phyloP scores from a whole-genome alignment of 2,113 vertebrate genomes.

The Suricata suricatta region DNA sequence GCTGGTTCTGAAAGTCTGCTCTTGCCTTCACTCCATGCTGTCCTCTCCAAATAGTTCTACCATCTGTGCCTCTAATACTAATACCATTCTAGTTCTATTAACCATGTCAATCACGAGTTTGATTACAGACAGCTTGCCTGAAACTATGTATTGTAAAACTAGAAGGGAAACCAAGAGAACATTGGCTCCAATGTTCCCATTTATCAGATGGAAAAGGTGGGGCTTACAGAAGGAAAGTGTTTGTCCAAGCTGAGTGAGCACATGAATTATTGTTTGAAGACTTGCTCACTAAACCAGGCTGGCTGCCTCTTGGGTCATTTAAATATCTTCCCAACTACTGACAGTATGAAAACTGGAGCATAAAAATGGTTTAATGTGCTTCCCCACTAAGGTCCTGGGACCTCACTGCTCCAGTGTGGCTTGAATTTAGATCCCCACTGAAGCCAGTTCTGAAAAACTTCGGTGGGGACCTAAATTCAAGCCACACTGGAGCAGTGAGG shows the following conservation, averaged over 20 bases:
- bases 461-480: no score
- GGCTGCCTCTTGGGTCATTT: neutral
- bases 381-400: neutral
- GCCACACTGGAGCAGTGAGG: no score
- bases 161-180: neutral
- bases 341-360: neutral
- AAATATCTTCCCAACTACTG: neutral
- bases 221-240: neutral
- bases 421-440: neutral
- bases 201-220: neutral
- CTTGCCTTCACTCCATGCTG: neutral
- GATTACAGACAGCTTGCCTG: neutral
- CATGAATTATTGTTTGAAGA: neutral
- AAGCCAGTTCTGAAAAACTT: no score
- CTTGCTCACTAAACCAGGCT: neutral
- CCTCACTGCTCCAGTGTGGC: neutral
- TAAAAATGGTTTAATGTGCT: neutral
- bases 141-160: neutral
- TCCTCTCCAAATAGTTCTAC: neutral
- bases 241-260: neutral
- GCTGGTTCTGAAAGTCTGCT: neutral
- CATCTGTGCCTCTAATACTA: neutral
- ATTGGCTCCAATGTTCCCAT: fast-evolving
- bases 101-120: neutral
- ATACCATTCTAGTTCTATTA: neutral